phyloP scores from a whole-genome alignment of 2,113 vertebrate species.

The Saimiri boliviensis region DNA sequence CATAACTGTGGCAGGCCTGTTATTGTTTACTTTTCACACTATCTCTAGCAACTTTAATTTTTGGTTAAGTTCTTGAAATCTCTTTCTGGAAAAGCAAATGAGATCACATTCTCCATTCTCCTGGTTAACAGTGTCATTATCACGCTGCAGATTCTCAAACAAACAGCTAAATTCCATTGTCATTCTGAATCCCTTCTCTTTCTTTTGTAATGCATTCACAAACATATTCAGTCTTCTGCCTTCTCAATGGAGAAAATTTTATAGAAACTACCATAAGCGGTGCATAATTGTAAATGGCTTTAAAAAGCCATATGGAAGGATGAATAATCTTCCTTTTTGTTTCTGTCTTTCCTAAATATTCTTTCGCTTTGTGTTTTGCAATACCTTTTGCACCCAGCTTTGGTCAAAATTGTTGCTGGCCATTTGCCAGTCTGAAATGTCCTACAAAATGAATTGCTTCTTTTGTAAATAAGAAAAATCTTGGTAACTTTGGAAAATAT shows the following conservation, averaged over 20 bases:
- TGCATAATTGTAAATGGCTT: slow-evolving; percentile 61
- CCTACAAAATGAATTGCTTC: slow-evolving; percentile 63
- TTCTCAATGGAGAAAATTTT: slow-evolving; percentile 22
- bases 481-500: slow-evolving; percentile 42
- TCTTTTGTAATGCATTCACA: slow-evolving; percentile 27
- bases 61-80: slow-evolving; percentile 73
- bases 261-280: slow-evolving; percentile 36
- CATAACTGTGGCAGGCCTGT: neutral
- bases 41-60: slow-evolving; percentile 42
- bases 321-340: slow-evolving; percentile 61
- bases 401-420: slow-evolving; percentile 56
- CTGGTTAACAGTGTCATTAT: slow-evolving; percentile 4
- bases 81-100: slow-evolving; percentile 77
- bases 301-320: slow-evolving; percentile 65
- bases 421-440: slow-evolving; percentile 67
- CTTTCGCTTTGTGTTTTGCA: slow-evolving; percentile 16
- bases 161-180: slow-evolving; percentile 63
- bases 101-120: slow-evolving; percentile 58
- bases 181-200: slow-evolving; percentile 54
- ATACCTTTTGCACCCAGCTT: slow-evolving; percentile 50
- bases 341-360: slow-evolving; percentile 42
- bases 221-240: slow-evolving; percentile 33
- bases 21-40: neutral
- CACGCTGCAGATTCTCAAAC: neutral
- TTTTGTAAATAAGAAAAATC: slow-evolving; percentile 65